A percentile compares a stretch with the other conserved stretches of the same genome.
These are phyloP conservation scores for Dermatemys mawii DNA, from an alignment of 2,113 vertebrate species.

Conservation along the genomic window DNA sequence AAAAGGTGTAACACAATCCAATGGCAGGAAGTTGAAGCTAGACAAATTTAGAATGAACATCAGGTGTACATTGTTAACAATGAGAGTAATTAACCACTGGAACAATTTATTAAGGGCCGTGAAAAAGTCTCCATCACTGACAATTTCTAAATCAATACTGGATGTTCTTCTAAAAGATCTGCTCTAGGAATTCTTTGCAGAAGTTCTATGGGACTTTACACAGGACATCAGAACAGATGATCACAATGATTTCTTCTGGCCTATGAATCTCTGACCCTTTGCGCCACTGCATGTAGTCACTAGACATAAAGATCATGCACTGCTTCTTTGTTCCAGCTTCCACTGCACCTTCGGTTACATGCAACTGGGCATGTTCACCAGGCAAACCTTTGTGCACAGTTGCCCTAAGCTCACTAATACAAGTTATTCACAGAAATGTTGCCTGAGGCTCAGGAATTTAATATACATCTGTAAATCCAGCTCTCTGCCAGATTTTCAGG, in stretches of 20 bases:
- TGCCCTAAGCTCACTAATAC: background rate
- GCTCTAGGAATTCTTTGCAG: background rate
- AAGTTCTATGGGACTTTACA: background rate
- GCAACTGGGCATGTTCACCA: background rate
- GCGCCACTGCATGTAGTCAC: background rate
- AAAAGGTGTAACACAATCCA: background rate
- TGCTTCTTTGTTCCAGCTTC: background rate
- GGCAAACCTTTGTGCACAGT: background rate
- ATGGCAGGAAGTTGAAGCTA: background rate
- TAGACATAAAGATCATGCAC: background rate
- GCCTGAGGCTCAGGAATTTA: background rate
- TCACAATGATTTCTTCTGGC: background rate
- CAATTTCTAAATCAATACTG: background rate
- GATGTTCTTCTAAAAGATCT: background rate
- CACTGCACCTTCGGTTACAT: background rate
- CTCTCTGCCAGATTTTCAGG: background rate
- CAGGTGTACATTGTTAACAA: background rate
- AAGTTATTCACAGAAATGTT: background rate
- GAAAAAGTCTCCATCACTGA: background rate
- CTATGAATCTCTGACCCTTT: background rate
- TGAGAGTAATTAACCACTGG: background rate
- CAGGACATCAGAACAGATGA: background rate
- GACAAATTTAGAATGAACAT: background rate
- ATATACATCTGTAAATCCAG: background rate
- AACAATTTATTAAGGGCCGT: background rate